These are phyloP conservation scores for Oncorhynchus tshawytscha DNA, from an alignment of 2,113 vertebrate genomes.

Conservation along the genomic window DNA sequence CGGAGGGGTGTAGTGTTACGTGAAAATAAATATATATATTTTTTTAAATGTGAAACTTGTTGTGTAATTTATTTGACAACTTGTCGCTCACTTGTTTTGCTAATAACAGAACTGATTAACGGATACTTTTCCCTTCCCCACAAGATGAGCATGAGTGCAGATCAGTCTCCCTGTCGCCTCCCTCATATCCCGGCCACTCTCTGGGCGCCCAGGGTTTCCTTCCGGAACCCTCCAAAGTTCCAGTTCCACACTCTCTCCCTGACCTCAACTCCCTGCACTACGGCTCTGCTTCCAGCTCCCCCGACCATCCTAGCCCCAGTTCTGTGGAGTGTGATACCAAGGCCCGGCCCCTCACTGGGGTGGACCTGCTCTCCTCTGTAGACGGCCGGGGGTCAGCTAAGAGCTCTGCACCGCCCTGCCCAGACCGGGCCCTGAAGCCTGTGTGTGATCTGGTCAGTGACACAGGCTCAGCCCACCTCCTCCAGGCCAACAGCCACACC, in stretches of 20 bases:
- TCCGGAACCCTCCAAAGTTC: conserved; percentile 48
- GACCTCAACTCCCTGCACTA: conserved; percentile 67
- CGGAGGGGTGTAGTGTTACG: neutral
- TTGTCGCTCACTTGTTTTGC: neutral
- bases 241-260: conserved; percentile 55
- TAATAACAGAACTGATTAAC: neutral
- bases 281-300: conserved; percentile 50
- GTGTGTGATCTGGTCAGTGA: conserved; percentile 91
- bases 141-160: conserved; percentile 81
- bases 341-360: conserved; percentile 77
- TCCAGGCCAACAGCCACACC: conserved; percentile 67
- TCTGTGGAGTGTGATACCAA: conserved; percentile 58
- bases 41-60: too few relatives aligned
- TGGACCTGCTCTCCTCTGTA: conserved; percentile 90
- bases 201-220: conserved; percentile 67
- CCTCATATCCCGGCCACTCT: conserved; percentile 61
- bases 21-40: too few relatives aligned
- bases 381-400: conserved; percentile 67
- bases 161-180: conserved; percentile 54
- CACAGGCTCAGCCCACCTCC: conserved; percentile 76
- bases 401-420: conserved; percentile 69
- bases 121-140: conserved; percentile 14
- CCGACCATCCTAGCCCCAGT: conserved; percentile 41
- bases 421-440: conserved; percentile 79
- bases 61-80: neutral